Evolutionary conservation across 2,797 vertebrate genomes (phyloP).

Genomic region (Peromyscus nudipes): DNA sequence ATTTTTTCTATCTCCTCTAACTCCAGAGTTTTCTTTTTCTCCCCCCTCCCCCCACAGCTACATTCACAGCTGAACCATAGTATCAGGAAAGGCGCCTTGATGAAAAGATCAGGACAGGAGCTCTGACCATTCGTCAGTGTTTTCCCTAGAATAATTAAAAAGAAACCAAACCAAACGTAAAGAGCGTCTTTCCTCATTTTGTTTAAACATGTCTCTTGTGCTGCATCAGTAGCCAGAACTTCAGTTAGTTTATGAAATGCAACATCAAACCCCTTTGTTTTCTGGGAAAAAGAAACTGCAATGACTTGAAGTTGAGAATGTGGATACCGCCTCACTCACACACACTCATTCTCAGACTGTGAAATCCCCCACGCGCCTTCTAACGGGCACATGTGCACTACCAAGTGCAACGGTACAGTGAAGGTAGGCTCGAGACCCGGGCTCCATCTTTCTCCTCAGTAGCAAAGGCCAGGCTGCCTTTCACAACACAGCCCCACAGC

Average conservation of each 20-base stretch:
- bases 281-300: constrained; percentile 89
- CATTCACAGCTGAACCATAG: constrained; percentile 91
- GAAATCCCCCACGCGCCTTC: constrained; percentile 87
- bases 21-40: constrained; percentile 75
- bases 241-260: constrained; percentile 89
- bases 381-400: constrained; percentile 80
- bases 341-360: constrained; percentile 91
- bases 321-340: constrained; percentile 91
- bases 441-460: constrained; percentile 85
- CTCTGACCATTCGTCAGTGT: constrained; percentile 89
- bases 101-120: constrained; percentile 85
- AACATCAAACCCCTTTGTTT: constrained; percentile 88
- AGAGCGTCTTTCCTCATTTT: constrained; percentile 85
- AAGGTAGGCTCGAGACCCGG: constrained; percentile 83
- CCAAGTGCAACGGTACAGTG: constrained; percentile 82
- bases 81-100: constrained; percentile 89
- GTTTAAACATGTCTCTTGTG: constrained; percentile 84
- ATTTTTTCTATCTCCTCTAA: constrained; percentile 85
- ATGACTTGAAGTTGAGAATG: constrained; percentile 91
- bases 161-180: constrained; percentile 84
- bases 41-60: constrained; percentile 83
- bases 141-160: constrained; percentile 85
- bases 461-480: constrained; percentile 87
- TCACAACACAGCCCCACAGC: constrained; percentile 85
- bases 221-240: constrained; percentile 89